These are phyloP conservation scores for Sebastes hopkinsi DNA, from an alignment of 2,797 vertebrate species.

Conservation along the genomic window DNA sequence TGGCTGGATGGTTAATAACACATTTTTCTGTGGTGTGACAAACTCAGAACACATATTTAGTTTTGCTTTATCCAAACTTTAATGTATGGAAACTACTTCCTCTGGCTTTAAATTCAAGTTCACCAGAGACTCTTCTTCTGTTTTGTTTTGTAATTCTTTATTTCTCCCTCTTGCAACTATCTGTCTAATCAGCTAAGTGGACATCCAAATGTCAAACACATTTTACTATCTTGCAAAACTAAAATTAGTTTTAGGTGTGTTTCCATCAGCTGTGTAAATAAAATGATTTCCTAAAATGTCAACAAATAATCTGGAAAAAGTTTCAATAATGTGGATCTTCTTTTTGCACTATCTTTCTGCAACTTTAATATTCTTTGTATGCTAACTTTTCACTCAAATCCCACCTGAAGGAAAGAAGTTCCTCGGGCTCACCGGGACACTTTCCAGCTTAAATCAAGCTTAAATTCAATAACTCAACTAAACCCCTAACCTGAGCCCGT, in stretches of 20 bases:
- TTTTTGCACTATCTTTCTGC: neutral
- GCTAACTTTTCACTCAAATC: neutral
- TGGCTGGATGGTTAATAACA: too few species aligned
- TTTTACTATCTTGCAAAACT: neutral
- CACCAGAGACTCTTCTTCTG: neutral
- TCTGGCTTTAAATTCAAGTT: neutral
- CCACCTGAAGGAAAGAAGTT: neutral
- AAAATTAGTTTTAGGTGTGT: neutral
- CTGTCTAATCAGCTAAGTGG: neutral
- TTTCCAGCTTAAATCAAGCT: constrained; percentile 5
- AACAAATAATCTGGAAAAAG: neutral
- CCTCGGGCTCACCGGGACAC: neutral
- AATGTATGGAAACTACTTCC: neutral
- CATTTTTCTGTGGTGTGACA: too few species aligned
- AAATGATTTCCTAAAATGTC: neutral
- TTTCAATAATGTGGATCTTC: neutral
- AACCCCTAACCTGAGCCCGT: constrained; percentile 44
- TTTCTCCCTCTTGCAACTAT: neutral
- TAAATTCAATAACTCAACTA: constrained; percentile 22
- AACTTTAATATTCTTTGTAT: neutral
- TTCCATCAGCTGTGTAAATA: neutral
- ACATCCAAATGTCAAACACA: neutral
- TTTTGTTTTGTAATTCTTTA: neutral
- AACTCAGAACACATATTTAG: too few species aligned
- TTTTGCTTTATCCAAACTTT: neutral